Evolutionary conservation across 1,140 invertebrate species (phyloP), one percentile per base, ranked within the genome.

Genomic region (Megalonaias nervosa): DNA sequence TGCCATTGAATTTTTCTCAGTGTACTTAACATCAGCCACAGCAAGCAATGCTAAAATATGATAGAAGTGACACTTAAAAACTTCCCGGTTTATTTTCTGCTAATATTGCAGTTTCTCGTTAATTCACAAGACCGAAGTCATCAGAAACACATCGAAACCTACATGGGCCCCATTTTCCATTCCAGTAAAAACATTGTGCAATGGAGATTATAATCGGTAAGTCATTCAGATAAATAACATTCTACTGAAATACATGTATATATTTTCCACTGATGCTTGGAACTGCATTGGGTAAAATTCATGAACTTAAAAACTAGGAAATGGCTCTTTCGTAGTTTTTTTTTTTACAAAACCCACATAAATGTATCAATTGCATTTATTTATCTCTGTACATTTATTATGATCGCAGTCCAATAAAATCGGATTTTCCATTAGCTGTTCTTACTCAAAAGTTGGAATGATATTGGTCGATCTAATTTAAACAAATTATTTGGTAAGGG

Each of bases 151-250:
- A 5, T 82, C 93, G 62, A 92, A 93, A 86, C 93, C 93, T 38
- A 89, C 87, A 17, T 94, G 93, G 93, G 89, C 90, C 81, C 87
- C 91, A 58, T 93, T 94, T 81, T 88, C 88, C 19, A 89, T 94
- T n/a, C 86, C 92, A 59, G 86, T 93, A 1, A 86, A 91, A 58
- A 87, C 90, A 14, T 84, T 94, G n/a, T 94, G 93, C 83, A 93
- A 93, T 88, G 93, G 93, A 21, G 93, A 94, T 85, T 90, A 92
- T 81, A 91, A 94, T 65, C 90, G 93, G 79, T 89, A 79, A 55
- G 80, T 60, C 15, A 48, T 16, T 2, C 17, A 61, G 17, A 61
- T 6, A 19, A 6, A 61, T 2, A 19, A 61, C 17, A 2, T 61
- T 61, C 17, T 6, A 2, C 17, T 19, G 60, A 61, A 61, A n/a